These are phyloP conservation scores for Caenorhabditis sinica DNA, from an alignment of 2,888 invertebrate species.

Conservation along the genomic window DNA sequence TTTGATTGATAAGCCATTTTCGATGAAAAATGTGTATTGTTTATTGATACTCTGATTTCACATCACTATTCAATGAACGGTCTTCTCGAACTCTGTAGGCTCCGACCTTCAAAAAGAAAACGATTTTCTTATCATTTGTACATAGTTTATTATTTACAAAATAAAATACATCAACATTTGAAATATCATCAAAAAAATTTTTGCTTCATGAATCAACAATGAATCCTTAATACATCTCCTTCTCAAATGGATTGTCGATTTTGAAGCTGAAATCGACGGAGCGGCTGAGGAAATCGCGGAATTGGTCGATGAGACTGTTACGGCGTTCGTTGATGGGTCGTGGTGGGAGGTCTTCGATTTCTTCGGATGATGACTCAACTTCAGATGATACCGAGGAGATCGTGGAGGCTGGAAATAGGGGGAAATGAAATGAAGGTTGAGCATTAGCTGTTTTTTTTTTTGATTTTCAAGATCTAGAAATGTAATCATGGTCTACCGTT, in stretches of 20 bases:
- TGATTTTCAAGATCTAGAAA: too few species aligned
- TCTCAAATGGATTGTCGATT: constrained; percentile 54
- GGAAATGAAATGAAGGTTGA: neutral
- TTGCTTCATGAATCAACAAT: neutral
- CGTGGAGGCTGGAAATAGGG: constrained; percentile 10
- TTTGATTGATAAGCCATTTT: too few species aligned
- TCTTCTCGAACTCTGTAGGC: too few species aligned
- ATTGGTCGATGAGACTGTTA: constrained; percentile 52
- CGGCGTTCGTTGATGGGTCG: constrained; percentile 13
- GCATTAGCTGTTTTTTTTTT: neutral
- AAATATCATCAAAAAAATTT: neutral
- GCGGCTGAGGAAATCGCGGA: constrained; percentile 39
- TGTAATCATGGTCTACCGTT: too few species aligned
- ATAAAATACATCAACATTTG: neutral
- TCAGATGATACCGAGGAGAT: neutral
- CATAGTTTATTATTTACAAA: neutral
- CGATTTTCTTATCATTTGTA: too few species aligned
- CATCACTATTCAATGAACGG: too few species aligned
- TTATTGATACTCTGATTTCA: too few species aligned
- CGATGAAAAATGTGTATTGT: too few species aligned
- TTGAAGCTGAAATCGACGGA: constrained; percentile 55
- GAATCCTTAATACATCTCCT: constrained; percentile 40
- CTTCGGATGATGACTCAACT: neutral
- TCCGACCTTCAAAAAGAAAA: too few species aligned
- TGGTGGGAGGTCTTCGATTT: neutral